phyloP scores from a whole-genome alignment of 2,888 invertebrate species.

The Lypha dubia region DNA sequence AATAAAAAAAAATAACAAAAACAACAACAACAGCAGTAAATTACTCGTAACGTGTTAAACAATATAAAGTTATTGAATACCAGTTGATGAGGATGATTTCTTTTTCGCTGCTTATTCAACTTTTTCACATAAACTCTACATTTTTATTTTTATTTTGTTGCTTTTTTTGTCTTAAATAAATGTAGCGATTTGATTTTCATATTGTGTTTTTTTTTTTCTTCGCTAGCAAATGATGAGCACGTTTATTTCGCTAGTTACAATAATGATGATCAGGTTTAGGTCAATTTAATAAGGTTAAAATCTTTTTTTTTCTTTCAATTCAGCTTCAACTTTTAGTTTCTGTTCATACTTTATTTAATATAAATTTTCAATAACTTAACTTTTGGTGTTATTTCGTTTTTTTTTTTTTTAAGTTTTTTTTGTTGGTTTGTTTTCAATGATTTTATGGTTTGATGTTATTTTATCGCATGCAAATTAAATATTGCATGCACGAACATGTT shows the following conservation, averaged over 20 bases:
- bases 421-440: slow-evolving; percentile 61
- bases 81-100: slow-evolving; percentile 55
- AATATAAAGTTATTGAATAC: slow-evolving; percentile 70
- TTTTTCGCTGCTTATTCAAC: slow-evolving; percentile 24
- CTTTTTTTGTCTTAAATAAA: slow-evolving; percentile 49
- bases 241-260: slow-evolving; percentile 63
- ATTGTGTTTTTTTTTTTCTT: slow-evolving; percentile 1
- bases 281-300: slow-evolving; percentile 73
- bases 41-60: slow-evolving; percentile 45
- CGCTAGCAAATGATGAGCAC: slow-evolving; percentile 73
- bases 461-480: slow-evolving; percentile 73
- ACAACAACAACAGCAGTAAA: slow-evolving; percentile 16
- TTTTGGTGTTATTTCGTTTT: slow-evolving; percentile 18
- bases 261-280: slow-evolving; percentile 70
- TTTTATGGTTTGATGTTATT: slow-evolving; percentile 69
- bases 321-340: slow-evolving; percentile 25
- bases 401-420: slow-evolving; percentile 11
- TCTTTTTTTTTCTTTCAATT: slow-evolving; percentile 40
- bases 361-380: slow-evolving; percentile 53
- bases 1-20: neutral
- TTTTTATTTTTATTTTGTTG: slow-evolving; percentile 2
- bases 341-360: slow-evolving; percentile 13
- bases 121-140: slow-evolving; percentile 64
- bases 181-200: slow-evolving; percentile 61
- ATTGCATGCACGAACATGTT: slow-evolving; percentile 72